Evolutionary conservation across 2,888 invertebrate genomes (phyloP), one percentile per base, ranked within the genome.

Genomic region (Archips crataeganus): DNA sequence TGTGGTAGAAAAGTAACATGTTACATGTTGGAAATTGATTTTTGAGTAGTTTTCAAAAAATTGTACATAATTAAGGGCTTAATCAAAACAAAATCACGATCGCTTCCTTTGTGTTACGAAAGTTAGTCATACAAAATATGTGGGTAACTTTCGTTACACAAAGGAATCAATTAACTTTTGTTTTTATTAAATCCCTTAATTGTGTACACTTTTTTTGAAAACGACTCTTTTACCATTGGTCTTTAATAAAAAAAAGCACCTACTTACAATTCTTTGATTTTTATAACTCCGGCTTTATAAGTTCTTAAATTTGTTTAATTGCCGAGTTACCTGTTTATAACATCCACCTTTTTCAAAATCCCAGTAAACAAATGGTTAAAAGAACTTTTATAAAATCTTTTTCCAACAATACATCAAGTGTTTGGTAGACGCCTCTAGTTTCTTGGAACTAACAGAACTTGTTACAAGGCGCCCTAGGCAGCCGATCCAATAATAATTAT

Each of bases 401-500:
- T 68, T 63, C 67, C 68, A 59, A 69, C 47, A 13, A 34, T 47
- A 15, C 57, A 54, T 13, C 15, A 32, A 60, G 39, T 34, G 42
- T 71, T 64, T 61, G 39, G 34, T 51, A 57, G 36, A 67, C 34
- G 36, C 64, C 15, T 63, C 62, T 65, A 47, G 39, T 68, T 34
- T 65, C 47, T 15, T 47, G 42, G 42, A 15, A 63, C 68, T 64
- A 71, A 71, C 68, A 57, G 10, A 11, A 62, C 11, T 47, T 32
- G 67, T 77, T 64, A 54, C 69, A 77, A 75, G 75, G 75, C 82
- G 79, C 83, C 85, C 84, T 82, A 23, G 78, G 86, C 84, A 82
- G 77, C 77, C 80, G 80, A 82, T 82, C 83, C 79, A 85, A 34
- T 73, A 73, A 81, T 81, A 85, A 87, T 89, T 89, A 88, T 89